Conservation (phyloP, 2,797 vertebrate species). For the Sebastes steindachneri region DNA sequence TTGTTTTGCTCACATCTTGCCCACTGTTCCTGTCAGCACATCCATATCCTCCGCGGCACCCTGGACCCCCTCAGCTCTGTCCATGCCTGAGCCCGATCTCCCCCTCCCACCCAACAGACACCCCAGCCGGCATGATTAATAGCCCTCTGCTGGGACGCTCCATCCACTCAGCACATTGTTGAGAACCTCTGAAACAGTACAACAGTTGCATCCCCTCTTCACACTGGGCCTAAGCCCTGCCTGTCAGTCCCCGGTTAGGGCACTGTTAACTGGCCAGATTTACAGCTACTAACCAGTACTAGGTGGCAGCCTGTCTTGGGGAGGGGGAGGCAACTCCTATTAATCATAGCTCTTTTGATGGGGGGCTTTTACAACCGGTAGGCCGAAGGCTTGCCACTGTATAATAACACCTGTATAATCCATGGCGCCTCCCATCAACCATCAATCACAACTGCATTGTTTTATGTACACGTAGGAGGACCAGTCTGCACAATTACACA, state of each 20-base stretch:
- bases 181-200: slow-evolving; percentile 85
- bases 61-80: slow-evolving; percentile 40
- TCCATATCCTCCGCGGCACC: slow-evolving; percentile 68
- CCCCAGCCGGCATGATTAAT: slow-evolving; percentile 83
- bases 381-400: slow-evolving; percentile 37
- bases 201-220: slow-evolving; percentile 89
- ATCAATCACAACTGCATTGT: slow-evolving; percentile 5
- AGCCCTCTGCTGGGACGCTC: slow-evolving; percentile 82
- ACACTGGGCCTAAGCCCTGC: slow-evolving; percentile 83
- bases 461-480: too few species aligned
- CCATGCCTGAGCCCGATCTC: slow-evolving; percentile 7
- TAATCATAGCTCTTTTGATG: slow-evolving; percentile 69
- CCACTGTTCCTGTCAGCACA: slow-evolving; percentile 85
- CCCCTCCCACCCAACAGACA: slow-evolving; percentile 48
- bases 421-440: slow-evolving; percentile 15
- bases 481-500: too few species aligned
- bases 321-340: slow-evolving; percentile 40
- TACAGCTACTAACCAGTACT: slow-evolving; percentile 85
- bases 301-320: slow-evolving; percentile 74
- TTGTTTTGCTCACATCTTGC: slow-evolving; percentile 76
- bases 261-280: slow-evolving; percentile 87
- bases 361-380: slow-evolving; percentile 56
- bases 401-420: slow-evolving; percentile 50
- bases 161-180: slow-evolving; percentile 85
- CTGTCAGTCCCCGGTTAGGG: slow-evolving; percentile 88